Evolutionary conservation across 2,797 vertebrate genomes (phyloP).

Genomic region (Pyrrhura leucotis): DNA sequence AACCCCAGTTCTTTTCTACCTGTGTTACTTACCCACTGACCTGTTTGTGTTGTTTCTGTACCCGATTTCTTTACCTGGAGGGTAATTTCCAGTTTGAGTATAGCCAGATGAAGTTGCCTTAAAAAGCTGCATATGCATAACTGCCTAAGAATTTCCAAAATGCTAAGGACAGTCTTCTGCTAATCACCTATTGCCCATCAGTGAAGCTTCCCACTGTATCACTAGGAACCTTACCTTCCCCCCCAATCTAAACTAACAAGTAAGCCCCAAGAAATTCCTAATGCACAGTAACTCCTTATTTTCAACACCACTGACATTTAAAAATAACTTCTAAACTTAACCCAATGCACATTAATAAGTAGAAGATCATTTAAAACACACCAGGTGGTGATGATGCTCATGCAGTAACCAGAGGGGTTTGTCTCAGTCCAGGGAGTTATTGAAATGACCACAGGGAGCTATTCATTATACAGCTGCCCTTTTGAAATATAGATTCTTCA

Average conservation of each 20-base stretch:
- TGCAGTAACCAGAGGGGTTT: neutral
- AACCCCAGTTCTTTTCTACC: neutral
- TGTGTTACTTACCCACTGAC: neutral
- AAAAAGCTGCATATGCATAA: neutral
- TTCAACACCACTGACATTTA: neutral
- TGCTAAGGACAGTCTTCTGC: neutral
- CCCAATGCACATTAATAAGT: neutral
- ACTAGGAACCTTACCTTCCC: neutral
- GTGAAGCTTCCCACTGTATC: neutral
- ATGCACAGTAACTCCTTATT: neutral
- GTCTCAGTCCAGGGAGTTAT: neutral
- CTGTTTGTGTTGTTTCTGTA: rapidly evolving
- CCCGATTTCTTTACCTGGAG: neutral
- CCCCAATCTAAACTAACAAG: neutral
- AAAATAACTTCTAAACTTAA: neutral
- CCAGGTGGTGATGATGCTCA: neutral
- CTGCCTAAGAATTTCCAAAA: neutral
- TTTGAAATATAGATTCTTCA: neutral
- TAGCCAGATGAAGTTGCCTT: neutral
- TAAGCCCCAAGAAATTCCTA: neutral
- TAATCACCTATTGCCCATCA: neutral
- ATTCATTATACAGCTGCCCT: neutral
- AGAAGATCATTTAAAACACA: neutral
- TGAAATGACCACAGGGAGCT: neutral
- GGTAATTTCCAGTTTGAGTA: neutral